Conservation (phyloP, 2,797 vertebrate genomes). For the Salmo trutta region DNA sequence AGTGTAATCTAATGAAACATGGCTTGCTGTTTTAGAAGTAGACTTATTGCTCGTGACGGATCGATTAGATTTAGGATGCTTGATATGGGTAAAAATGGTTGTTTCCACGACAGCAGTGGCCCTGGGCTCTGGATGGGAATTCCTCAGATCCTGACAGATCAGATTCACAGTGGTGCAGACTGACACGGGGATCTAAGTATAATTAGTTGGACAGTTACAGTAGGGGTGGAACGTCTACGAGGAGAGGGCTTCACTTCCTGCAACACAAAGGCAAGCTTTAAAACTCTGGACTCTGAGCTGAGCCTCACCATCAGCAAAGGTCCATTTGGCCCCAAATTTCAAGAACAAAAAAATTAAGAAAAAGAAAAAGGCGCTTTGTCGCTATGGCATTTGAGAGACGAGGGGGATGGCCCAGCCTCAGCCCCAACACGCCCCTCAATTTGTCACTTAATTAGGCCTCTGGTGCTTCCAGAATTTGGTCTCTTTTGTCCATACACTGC, state of each 20-base stretch:
- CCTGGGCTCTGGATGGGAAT: not conserved
- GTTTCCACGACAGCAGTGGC: constrained; percentile 45
- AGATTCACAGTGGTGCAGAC: constrained; percentile 1
- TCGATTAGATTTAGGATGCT: constrained; percentile 39
- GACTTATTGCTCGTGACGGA: constrained; percentile 61
- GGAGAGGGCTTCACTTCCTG: constrained; percentile 29
- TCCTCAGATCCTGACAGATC: not conserved
- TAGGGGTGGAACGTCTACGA: constrained; percentile 8
- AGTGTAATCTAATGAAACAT: constrained; percentile 18
- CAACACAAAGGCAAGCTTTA: constrained; percentile 41
- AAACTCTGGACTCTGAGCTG: constrained; percentile 37
- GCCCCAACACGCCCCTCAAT: constrained; percentile 30
- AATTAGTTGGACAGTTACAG: constrained; percentile 3
- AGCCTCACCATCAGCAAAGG: constrained; percentile 47
- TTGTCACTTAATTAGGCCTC: not conserved
- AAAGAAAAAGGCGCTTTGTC: constrained; percentile 71
- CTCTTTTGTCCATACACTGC: constrained; percentile 17
- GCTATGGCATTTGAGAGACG: constrained; percentile 64
- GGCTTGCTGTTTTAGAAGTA: constrained; percentile 43
- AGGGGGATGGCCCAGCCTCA: constrained; percentile 1
- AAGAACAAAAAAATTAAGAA: constrained; percentile 57
- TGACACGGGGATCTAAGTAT: not conserved
- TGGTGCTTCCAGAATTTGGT: constrained; percentile 24
- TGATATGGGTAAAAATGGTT: constrained; percentile 12
- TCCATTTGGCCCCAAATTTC: constrained; percentile 68